Conservation (phyloP, 1,140 invertebrate genomes). For the Diabrotica virgifera region DNA sequence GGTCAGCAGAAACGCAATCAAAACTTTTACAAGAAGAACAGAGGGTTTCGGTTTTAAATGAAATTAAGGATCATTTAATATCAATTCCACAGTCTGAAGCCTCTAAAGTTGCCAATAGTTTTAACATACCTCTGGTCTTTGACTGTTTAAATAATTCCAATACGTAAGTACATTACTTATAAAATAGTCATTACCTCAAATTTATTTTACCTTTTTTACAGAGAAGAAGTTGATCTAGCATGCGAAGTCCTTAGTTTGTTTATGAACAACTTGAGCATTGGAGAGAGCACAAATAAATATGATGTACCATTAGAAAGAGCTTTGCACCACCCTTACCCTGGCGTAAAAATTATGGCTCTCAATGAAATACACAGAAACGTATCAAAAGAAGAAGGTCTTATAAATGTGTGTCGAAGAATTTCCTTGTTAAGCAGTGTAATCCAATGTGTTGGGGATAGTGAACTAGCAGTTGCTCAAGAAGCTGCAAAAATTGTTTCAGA, state of each 20-base stretch:
- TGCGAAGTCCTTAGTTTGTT: conserved; percentile 58
- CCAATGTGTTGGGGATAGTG: conserved; percentile 57
- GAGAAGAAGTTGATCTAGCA: conserved; percentile 54
- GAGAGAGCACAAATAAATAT: conserved; percentile 51
- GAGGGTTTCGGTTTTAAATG: conserved; percentile 47
- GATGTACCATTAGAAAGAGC: conserved; percentile 52
- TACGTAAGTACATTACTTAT: conserved; percentile 43
- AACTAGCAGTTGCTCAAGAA: conserved; percentile 58
- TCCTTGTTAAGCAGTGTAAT: conserved; percentile 55
- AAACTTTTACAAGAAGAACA: conserved; percentile 44
- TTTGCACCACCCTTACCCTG: conserved; percentile 53
- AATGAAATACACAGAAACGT: conserved; percentile 48
- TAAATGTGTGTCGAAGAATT: conserved; percentile 51
- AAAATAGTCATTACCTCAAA: conserved; percentile 24
- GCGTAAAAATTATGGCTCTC: conserved; percentile 55
- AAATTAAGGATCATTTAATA: conserved; percentile 48
- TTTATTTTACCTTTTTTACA: conserved; percentile 38
- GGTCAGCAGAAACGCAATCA: conserved; percentile 47
- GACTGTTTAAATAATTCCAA: conserved; percentile 49
- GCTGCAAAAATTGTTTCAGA: conserved; percentile 57
- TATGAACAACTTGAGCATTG: conserved; percentile 54
- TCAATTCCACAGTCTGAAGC: conserved; percentile 44
- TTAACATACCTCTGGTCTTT: conserved; percentile 48
- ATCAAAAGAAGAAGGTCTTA: conserved; percentile 35
- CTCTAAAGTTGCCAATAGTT: conserved; percentile 36